phyloP scores from a whole-genome alignment of 2,797 vertebrate species.

The Threskiornis aethiopicus region DNA sequence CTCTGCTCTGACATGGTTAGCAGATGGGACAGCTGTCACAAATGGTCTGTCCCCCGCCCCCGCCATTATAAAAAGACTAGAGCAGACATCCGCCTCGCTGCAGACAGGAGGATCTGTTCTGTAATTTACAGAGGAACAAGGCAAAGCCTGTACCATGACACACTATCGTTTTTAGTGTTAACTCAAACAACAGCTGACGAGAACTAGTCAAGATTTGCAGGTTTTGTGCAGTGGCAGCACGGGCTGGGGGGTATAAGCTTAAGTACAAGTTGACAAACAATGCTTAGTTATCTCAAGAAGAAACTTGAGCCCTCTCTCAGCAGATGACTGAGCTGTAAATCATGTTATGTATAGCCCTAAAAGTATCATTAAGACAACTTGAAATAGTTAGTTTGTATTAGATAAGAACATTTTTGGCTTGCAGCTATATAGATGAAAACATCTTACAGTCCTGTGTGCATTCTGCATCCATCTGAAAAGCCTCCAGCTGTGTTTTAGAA shows the following conservation, averaged over 20 bases:
- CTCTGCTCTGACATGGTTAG: not conserved
- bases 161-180: constrained; percentile 12
- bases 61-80: not conserved
- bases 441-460: not conserved
- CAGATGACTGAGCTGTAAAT: constrained; percentile 46
- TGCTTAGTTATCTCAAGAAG: constrained; percentile 15
- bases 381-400: not conserved
- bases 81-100: not conserved
- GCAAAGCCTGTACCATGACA: constrained; percentile 13
- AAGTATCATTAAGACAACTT: not conserved
- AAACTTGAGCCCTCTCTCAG: not conserved
- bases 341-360: not conserved
- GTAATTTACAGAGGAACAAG: constrained; percentile 40
- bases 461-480: not conserved
- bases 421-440: not conserved
- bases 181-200: not conserved
- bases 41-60: not conserved
- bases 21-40: constrained; percentile 42
- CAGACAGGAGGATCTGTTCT: constrained; percentile 25
- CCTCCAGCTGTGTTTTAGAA: not conserved
- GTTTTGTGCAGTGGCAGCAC: not conserved
- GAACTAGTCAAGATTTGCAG: not conserved
- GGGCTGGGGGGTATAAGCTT: not conserved
- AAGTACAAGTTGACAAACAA: not conserved
- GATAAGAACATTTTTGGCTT: not conserved